A percentile compares a stretch with the other conserved stretches of the same genome.
phyloP scores from a whole-genome alignment of 2,888 invertebrate genomes.

The Unio delphinus region DNA sequence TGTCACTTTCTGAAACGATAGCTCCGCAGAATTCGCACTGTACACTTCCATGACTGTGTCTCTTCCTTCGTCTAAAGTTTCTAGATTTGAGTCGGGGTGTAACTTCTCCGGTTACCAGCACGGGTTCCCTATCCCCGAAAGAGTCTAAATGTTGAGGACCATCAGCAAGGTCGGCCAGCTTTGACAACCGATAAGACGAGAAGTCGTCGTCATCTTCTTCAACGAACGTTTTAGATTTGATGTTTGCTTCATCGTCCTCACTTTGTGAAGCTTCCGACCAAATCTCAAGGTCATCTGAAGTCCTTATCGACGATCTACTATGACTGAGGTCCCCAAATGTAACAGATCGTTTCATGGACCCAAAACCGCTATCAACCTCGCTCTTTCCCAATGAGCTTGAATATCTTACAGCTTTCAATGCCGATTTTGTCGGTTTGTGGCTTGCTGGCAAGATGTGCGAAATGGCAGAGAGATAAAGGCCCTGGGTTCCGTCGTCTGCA shows the following conservation, averaged over 20 bases:
- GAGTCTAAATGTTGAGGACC: conserved; percentile 10
- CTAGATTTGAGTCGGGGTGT: background rate
- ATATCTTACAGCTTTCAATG: too few species aligned
- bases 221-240: background rate
- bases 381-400: conserved; percentile 1
- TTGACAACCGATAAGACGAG: background rate
- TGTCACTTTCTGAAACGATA: conserved; percentile 6
- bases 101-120: background rate
- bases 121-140: conserved; percentile 4
- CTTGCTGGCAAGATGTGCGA: too few species aligned
- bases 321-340: conserved; percentile 11
- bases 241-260: background rate
- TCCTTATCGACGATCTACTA: background rate
- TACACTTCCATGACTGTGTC: background rate
- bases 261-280: too few species aligned
- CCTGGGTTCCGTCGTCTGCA: conserved; percentile 12
- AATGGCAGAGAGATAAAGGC: conserved; percentile 5
- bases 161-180: background rate
- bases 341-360: conserved; percentile 8
- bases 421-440: too few species aligned
- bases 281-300: too few species aligned
- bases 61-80: background rate
- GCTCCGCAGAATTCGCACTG: background rate
- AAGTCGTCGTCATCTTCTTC: background rate
- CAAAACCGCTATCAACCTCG: conserved; percentile 9